phyloP scores from a whole-genome alignment of 2,797 vertebrate species.

The Chrosomus eos region DNA sequence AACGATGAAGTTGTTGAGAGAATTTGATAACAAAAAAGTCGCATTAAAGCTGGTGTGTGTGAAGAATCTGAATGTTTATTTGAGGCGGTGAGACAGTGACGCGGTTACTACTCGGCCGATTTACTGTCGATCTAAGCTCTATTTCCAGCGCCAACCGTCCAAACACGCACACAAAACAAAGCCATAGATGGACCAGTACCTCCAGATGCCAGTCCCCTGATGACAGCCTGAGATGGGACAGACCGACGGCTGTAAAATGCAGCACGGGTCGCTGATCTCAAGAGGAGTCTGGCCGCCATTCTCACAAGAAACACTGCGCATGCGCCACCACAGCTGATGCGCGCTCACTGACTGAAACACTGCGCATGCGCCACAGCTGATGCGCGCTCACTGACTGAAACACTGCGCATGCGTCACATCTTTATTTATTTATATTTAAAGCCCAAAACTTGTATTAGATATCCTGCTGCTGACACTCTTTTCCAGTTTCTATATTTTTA shows the following conservation, averaged over 20 bases:
- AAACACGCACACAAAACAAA: not conserved
- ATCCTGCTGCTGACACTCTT: not conserved
- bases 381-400: not conserved
- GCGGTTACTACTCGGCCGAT: not conserved
- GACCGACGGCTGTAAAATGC: not conserved
- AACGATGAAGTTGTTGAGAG: not conserved
- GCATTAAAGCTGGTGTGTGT: not conserved
- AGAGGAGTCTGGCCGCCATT: constrained; percentile 77
- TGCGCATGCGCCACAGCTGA: not conserved
- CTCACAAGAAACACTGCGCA: not conserved
- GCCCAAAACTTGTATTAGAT: not conserved
- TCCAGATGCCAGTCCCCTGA: constrained; percentile 63
- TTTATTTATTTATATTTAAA: not conserved
- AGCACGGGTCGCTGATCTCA: constrained; percentile 52
- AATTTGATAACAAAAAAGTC: not conserved
- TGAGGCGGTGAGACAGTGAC: not conserved
- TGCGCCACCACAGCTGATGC: not conserved
- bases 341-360: not conserved
- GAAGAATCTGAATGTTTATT: not conserved
- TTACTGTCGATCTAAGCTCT: not conserved
- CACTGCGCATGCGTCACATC: not conserved
- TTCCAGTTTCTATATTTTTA: not conserved
- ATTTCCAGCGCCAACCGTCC: not conserved
- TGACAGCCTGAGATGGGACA: not conserved
- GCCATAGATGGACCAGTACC: constrained; percentile 54